These are phyloP conservation scores for Melipona bicolor DNA, from an alignment of 2,888 invertebrate genomes.

Conservation along the genomic window DNA sequence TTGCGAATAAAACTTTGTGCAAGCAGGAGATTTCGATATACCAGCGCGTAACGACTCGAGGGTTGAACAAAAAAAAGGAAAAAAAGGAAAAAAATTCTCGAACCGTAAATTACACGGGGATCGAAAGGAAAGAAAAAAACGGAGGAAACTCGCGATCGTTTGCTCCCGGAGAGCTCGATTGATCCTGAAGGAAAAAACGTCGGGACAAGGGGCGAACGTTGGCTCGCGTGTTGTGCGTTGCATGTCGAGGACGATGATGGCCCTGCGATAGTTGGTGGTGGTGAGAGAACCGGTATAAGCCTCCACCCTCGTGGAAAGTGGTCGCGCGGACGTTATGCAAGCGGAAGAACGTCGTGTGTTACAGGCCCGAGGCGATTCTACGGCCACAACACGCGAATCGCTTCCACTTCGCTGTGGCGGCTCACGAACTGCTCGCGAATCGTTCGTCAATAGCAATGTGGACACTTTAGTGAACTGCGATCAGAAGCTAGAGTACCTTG, in stretches of 20 bases:
- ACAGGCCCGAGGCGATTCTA: constrained; percentile 39
- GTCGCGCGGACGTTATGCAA: constrained; percentile 52
- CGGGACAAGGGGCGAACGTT: constrained; percentile 23
- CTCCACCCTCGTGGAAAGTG: constrained; percentile 26
- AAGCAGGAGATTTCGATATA: background rate
- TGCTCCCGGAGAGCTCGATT: constrained; percentile 23
- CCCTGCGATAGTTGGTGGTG: no score
- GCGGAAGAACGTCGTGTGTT: constrained; percentile 61
- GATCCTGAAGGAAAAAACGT: constrained; percentile 34
- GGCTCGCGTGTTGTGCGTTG: constrained; percentile 39
- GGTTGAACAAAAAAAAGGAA: constrained; percentile 5
- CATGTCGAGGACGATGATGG: constrained; percentile 20
- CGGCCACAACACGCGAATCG: constrained; percentile 11
- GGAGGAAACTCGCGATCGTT: constrained; percentile 27
- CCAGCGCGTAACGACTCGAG: background rate
- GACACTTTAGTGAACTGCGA: no score
- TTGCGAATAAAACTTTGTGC: no score
- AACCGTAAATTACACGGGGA: constrained; percentile 20
- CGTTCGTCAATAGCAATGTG: no score
- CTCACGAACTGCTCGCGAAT: no score
- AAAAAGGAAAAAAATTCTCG: background rate
- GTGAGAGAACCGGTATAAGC: no score
- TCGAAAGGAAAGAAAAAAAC: constrained; percentile 20
- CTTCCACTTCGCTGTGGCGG: background rate
- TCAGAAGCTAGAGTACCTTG: no score